phyloP scores from a whole-genome alignment of 2,797 vertebrate genomes.

The Gymnocypris eckloni region DNA sequence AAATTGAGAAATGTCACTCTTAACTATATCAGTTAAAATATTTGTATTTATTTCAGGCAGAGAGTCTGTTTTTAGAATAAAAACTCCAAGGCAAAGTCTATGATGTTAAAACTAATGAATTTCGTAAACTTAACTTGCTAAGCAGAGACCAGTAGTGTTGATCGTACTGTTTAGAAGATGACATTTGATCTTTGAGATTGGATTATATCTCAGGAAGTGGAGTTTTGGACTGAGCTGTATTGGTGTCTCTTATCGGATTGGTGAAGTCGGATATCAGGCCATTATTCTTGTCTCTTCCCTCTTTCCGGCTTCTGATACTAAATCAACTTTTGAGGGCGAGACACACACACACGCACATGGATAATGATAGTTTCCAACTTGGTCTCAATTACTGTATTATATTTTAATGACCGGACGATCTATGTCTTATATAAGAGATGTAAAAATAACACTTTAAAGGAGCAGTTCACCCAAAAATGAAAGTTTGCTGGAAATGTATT shows the following conservation, averaged over 20 bases:
- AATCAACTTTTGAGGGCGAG: constrained; percentile 23
- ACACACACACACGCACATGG: neutral
- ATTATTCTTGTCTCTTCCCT: constrained; percentile 35
- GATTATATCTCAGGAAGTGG: constrained; percentile 46
- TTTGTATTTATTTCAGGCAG: neutral
- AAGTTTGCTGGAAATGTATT: neutral
- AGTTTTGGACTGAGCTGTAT: constrained; percentile 16
- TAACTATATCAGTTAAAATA: too few relatives aligned
- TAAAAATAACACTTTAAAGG: constrained; percentile 31
- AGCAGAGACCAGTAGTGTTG: neutral
- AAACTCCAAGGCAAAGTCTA: neutral
- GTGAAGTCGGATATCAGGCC: constrained; percentile 44
- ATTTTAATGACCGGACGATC: constrained; percentile 11
- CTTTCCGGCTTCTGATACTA: constrained; percentile 38
- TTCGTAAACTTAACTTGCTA: neutral
- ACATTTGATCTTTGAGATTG: constrained; percentile 47
- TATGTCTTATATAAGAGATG: constrained; percentile 14
- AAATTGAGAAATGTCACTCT: neutral
- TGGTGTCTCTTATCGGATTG: constrained; percentile 41
- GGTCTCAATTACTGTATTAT: constrained; percentile 44
- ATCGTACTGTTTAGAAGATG: constrained; percentile 36
- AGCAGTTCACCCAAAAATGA: neutral
- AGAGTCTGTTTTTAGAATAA: neutral
- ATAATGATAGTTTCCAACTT: constrained; percentile 30
- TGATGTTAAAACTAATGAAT: neutral